Evolutionary conservation across 2,797 vertebrate species (phyloP).

Genomic region (Pangasius mekongensis): DNA sequence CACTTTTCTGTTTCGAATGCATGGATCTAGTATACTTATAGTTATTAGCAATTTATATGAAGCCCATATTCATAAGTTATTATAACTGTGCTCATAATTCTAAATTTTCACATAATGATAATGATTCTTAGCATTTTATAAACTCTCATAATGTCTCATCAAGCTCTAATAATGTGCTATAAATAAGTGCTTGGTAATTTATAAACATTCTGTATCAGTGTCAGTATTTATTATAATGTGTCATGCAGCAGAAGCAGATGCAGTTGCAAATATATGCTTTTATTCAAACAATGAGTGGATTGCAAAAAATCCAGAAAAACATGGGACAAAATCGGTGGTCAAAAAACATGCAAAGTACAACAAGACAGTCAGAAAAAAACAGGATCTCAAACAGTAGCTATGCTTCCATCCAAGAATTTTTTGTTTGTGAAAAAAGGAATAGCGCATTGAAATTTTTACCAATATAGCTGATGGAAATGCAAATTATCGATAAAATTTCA

Average conservation of each 20-base stretch:
- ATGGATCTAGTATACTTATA: background rate
- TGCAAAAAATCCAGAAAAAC: background rate
- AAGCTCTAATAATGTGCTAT: background rate
- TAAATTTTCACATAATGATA: background rate
- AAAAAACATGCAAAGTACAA: too few species aligned
- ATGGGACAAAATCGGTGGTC: background rate
- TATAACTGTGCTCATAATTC: background rate
- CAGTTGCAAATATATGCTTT: background rate
- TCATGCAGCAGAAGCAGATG: background rate
- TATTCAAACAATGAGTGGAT: background rate
- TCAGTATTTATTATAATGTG: background rate
- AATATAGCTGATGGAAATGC: too few species aligned
- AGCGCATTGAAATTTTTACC: too few species aligned
- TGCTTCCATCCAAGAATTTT: too few species aligned
- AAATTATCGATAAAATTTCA: too few species aligned
- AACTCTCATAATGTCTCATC: background rate
- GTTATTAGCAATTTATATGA: background rate
- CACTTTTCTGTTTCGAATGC: background rate
- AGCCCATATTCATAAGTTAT: background rate
- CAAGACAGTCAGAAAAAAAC: too few species aligned
- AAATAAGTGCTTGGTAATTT: background rate
- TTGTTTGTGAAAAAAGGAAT: too few species aligned
- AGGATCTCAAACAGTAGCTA: too few species aligned
- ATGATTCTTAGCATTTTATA: background rate
- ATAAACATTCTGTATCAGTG: background rate